Evolutionary conservation across 2,797 vertebrate genomes (phyloP).

Genomic region (Rhinogobio ventralis): DNA sequence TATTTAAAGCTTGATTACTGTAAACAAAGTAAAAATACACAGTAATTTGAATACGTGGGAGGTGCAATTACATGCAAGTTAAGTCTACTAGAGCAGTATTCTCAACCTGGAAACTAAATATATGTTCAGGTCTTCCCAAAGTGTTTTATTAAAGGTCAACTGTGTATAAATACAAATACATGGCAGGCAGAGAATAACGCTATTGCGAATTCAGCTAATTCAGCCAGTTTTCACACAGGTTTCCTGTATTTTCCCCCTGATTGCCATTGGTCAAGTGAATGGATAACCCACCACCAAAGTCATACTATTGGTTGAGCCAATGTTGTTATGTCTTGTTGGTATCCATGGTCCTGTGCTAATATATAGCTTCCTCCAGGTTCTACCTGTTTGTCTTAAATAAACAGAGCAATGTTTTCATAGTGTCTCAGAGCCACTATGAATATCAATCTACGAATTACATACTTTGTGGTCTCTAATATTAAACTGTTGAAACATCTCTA

Average conservation of each 20-base stretch:
- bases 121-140: neutral
- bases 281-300: neutral
- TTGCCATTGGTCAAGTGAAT: neutral
- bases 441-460: neutral
- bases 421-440: neutral
- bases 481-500: neutral
- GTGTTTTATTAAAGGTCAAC: slow-evolving; percentile 7
- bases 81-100: neutral
- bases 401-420: neutral
- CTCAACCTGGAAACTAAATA: neutral
- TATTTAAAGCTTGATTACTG: neutral
- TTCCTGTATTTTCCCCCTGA: neutral
- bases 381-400: neutral
- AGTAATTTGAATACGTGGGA: neutral
- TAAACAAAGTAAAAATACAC: slow-evolving; percentile 12
- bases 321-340: neutral
- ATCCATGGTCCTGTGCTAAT: neutral
- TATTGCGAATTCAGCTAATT: neutral
- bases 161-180: neutral
- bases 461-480: neutral
- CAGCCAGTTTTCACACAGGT: slow-evolving; percentile 11
- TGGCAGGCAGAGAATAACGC: neutral
- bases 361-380: neutral
- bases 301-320: neutral
- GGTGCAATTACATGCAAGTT: neutral